Conservation (phyloP, 2,888 invertebrate genomes). For the Suillia variegata region DNA sequence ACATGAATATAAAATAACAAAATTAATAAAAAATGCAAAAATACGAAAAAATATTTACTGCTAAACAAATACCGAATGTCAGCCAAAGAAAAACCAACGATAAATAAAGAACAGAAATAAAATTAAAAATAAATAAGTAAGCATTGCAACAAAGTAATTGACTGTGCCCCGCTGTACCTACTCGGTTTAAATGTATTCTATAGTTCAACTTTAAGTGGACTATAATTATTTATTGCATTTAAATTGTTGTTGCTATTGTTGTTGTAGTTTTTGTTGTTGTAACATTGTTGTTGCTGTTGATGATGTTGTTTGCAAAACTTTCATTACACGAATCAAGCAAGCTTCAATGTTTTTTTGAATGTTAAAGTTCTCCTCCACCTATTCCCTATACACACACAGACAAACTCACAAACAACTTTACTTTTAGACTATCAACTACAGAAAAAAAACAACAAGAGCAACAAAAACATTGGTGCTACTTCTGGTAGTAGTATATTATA, state of each 20-base stretch:
- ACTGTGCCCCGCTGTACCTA: no score
- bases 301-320: slow-evolving; percentile 26
- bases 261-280: slow-evolving; percentile 18
- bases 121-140: no score
- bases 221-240: slow-evolving; percentile 54
- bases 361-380: neutral
- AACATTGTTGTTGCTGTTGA: slow-evolving; percentile 24
- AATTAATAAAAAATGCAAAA: no score
- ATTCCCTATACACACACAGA: neutral
- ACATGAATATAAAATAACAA: no score
- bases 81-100: no score
- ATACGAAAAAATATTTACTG: no score
- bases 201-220: no score
- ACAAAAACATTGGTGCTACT: slow-evolving; percentile 19
- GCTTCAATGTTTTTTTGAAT: slow-evolving; percentile 15
- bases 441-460: neutral
- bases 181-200: no score
- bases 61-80: no score
- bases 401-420: neutral
- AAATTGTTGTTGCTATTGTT: slow-evolving; percentile 45
- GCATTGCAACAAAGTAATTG: no score
- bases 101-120: no score
- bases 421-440: neutral
- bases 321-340: neutral
- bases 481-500: slow-evolving; percentile 24